These are phyloP conservation scores for Catamblyrhynchus diadema DNA, from an alignment of 2,797 vertebrate species.

Conservation along the genomic window DNA sequence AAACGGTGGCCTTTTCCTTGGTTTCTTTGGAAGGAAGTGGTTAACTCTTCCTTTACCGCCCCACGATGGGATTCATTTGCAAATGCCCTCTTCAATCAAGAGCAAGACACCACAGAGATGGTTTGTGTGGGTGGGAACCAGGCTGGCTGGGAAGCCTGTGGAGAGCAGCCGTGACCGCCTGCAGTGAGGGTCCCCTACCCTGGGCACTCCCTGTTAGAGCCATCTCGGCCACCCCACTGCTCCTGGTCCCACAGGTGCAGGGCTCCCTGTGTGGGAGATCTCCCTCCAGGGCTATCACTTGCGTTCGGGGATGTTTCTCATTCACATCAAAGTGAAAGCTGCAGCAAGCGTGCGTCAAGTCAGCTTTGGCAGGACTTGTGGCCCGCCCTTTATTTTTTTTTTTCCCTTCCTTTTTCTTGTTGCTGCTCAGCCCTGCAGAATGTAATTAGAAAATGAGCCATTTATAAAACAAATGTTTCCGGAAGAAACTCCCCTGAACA, in stretches of 20 bases:
- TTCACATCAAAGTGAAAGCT: background rate
- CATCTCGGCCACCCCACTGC: background rate
- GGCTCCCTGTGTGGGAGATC: background rate
- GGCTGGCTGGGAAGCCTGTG: background rate
- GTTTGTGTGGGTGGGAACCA: background rate
- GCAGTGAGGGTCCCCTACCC: background rate
- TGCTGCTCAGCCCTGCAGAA: slow-evolving; percentile 19
- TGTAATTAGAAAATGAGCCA: slow-evolving; percentile 57
- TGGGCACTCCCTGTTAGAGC: background rate
- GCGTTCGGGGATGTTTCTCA: background rate
- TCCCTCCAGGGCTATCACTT: background rate
- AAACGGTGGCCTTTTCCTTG: background rate
- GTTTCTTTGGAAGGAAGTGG: slow-evolving; percentile 44
- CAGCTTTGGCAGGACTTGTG: background rate
- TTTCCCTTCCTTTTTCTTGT: background rate
- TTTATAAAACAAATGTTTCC: slow-evolving; percentile 61
- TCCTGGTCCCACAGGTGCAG: background rate
- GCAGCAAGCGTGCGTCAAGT: background rate
- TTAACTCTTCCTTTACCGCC: slow-evolving; percentile 51
- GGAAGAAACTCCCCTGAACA: slow-evolving; percentile 46
- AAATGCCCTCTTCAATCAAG: slow-evolving; percentile 60
- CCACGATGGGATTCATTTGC: background rate
- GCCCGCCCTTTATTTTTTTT: background rate
- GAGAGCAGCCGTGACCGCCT: rapidly evolving
- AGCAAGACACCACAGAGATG: slow-evolving; percentile 56